Evolutionary conservation across 2,113 vertebrate genomes (phyloP), one percentile per base, ranked within the genome.

Genomic region (Girardinichthys multiradiatus): DNA sequence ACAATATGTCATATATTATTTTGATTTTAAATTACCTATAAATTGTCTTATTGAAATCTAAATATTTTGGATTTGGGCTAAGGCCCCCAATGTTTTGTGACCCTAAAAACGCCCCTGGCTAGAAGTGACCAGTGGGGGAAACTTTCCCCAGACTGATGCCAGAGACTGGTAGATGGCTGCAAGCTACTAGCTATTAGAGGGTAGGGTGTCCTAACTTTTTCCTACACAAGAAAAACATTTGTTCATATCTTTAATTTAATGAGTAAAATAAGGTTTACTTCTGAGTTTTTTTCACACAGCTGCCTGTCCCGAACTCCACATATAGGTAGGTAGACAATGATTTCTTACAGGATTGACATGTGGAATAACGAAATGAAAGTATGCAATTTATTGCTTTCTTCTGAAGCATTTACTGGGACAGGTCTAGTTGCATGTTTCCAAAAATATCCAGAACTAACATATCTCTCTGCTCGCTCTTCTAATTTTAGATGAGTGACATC

Each of bases 401-500:
- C 35, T 83, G 61, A 82, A 81, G 68, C 31, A 35, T 51, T 66
- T 48, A 42, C 29, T 64, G 76, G 65, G 62, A 72, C 76, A 74
- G 33, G 58, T 77, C 30, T 77, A 15, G 51, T 68, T 33, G 71
- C 62, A 67, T 63, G 79, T 68, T 75, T 75, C 78, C 78, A 82
- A 72, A 85, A 85, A 78, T 89, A 89, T 70, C 83, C 35, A 68
- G 69, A 68, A 64, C 68, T 8, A 70, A 79, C 79, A 68, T 70
- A 54, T 81, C 82, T 76, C 80, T 72, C 64, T 77, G 28, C 69
- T 76, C 66, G 63, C 42, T 80, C 59, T 33, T 82, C 84, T 86
- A 75, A 88, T 78, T 89, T 88, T 83, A 83, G 86, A 85, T 74
- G 69, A 84, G 19, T 79, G 76, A 81, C 82, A 68, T 76, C 39